Evolutionary conservation across 92 coral and sea anemone species (phyloP).

Genomic region (Nematostella vectensis): DNA sequence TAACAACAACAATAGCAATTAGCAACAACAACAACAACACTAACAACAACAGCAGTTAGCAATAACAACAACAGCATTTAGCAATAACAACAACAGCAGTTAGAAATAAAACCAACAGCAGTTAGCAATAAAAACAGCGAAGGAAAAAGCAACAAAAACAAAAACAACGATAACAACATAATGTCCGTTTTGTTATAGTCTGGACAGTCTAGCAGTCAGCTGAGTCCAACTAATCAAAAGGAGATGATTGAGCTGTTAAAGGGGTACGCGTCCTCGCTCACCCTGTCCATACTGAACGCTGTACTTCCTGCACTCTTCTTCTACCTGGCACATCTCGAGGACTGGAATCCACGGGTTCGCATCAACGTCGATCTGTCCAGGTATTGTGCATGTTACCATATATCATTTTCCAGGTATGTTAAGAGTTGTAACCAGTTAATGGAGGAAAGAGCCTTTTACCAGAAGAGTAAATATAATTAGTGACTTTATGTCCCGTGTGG

Average conservation of each 20-base stretch:
- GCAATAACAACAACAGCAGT: no score
- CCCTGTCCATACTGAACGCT: conserved; percentile 49
- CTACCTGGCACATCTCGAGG: conserved; percentile 66
- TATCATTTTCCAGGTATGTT: conserved; percentile 2
- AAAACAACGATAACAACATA: no score
- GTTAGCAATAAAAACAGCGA: no score
- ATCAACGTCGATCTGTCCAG: conserved; percentile 67
- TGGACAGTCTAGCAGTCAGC: background rate
- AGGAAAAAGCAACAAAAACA: no score
- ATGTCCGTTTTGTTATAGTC: background rate
- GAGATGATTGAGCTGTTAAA: conserved; percentile 13
- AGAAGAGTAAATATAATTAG: no score
- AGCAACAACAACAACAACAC: no score
- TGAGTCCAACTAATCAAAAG: background rate
- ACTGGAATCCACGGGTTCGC: conserved; percentile 66
- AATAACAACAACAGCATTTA: no score
- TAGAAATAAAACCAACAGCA: no score
- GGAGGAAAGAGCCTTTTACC: background rate
- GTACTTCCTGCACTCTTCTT: conserved; percentile 58
- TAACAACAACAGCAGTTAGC: no score
- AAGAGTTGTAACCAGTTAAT: background rate
- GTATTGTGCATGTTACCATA: conserved; percentile 12
- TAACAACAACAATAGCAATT: no score
- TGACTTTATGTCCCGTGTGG: no score
- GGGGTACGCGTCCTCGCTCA: conserved; percentile 72